Conservation (phyloP, 2,888 invertebrate species). For the Lomographa bimaculata region DNA sequence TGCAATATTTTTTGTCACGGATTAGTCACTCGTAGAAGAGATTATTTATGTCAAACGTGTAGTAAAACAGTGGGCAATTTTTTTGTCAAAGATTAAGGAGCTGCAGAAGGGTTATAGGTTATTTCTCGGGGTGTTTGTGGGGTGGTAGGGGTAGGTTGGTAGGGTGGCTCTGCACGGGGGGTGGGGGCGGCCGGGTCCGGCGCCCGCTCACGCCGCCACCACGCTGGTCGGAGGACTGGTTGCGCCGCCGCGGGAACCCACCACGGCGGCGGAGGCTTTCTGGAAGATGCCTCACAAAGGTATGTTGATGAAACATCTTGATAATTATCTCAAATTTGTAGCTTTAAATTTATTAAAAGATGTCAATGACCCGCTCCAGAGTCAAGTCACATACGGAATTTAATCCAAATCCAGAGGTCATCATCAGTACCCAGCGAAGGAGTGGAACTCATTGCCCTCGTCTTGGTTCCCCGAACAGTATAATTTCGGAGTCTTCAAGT, state of each 20-base stretch:
- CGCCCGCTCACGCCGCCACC: constrained; percentile 82
- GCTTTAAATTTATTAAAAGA: constrained; percentile 19
- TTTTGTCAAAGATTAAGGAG: constrained; percentile 2
- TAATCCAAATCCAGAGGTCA: no score
- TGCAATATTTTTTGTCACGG: no score
- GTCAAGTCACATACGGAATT: no score
- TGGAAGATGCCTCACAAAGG: constrained; percentile 96
- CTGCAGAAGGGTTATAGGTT: constrained; percentile 34
- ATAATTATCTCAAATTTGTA: constrained; percentile 10
- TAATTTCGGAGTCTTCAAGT: no score
- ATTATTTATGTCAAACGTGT: no score
- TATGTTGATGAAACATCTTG: constrained; percentile 64
- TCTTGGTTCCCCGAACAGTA: no score
- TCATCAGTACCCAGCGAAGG: no score
- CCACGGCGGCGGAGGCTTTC: constrained; percentile 88
- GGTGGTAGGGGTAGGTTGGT: constrained; percentile 49
- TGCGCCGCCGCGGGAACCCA: constrained; percentile 88
- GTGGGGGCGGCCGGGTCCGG: constrained; percentile 85
- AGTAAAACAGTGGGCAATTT: no score
- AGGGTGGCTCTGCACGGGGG: constrained; percentile 84
- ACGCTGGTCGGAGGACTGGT: constrained; percentile 86
- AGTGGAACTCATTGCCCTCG: no score
- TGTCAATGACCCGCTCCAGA: no score
- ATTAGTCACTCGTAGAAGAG: no score
- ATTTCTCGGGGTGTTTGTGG: constrained; percentile 34